Conservation (phyloP, 2,113 vertebrate genomes). For the Cichladusa arquata region DNA sequence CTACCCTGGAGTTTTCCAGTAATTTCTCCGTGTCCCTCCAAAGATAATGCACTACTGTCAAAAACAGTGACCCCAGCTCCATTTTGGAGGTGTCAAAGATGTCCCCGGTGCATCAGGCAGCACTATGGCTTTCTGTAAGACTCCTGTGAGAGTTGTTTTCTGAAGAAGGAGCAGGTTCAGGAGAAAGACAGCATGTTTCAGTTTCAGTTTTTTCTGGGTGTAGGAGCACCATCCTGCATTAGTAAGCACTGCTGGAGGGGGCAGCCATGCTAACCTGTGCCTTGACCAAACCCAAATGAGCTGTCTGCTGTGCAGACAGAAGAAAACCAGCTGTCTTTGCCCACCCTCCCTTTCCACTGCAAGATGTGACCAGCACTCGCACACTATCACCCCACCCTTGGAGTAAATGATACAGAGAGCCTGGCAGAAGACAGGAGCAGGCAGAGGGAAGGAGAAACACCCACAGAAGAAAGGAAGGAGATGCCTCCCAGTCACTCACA, state of each 20-base stretch:
- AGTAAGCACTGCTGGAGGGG: neutral
- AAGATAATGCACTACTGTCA: neutral
- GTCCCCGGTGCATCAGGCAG: neutral
- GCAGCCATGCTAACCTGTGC: neutral
- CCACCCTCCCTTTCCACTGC: neutral
- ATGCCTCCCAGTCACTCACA: conserved; percentile 69
- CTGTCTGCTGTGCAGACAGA: neutral
- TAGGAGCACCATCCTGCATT: neutral
- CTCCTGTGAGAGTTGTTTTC: neutral
- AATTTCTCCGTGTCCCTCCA: neutral
- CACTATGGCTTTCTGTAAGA: neutral
- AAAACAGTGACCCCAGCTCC: neutral
- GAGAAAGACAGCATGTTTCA: neutral
- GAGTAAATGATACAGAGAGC: neutral
- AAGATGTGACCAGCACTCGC: rapidly evolving
- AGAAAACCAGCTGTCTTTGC: neutral
- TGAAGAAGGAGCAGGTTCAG: neutral
- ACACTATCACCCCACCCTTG: rapidly evolving
- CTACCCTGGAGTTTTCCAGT: neutral
- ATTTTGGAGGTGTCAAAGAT: neutral
- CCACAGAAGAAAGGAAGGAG: neutral
- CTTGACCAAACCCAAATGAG: neutral
- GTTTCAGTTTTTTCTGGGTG: neutral
- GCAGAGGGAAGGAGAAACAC: neutral
- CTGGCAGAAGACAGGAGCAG: neutral